Evolutionary conservation across 2,113 vertebrate species (phyloP), one percentile per base, ranked within the genome.

Genomic region (Aphyosemion australe): DNA sequence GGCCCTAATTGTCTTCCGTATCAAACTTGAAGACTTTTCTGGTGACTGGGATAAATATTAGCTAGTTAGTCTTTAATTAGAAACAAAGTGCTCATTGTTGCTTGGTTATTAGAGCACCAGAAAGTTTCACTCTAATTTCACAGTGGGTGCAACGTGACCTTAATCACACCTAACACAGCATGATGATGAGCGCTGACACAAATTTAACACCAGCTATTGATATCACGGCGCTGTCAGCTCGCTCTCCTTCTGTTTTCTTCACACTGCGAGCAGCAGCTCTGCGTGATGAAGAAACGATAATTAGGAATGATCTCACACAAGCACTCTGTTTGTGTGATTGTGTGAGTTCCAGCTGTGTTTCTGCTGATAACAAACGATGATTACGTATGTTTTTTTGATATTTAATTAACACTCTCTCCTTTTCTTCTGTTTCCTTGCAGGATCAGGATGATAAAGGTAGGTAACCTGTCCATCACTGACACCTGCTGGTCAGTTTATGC

Each of bases 371-470:
- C 1, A 72, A 52, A 65, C 16, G 41, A 6, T 72, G 10, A 37
- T 11, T 62, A 8, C 39, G 41, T 70, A 74, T 15, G 26, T 73
- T 21, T 60, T 57, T 2, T 0, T 20, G 31, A 32, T 65, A n/a
- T 42, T 26, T 72, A 11, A 76, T 54, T 74, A 61, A 80, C 57
- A 14, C 2, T 54, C 41, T 51, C 26, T 26, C 69, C 21, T 64
- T 42, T 65, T n/a, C 59, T 62, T 67, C 16, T 66, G 0, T 65
- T 12, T 58, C 8, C 49, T 57, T 72, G 20, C 51, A 90, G 89
- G 89, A 90, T 68, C 82, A 83, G 41, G 86, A 89, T 39, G 88
- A 89, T 49, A 87, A 79, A 84, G 90, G 90, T 90, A 82, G 8
- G 86, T 69, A 12, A 76, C 43, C n/a, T 43, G 20, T 42, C 34